phyloP scores from a whole-genome alignment of 2,797 vertebrate genomes.

The Cyclura pinguis region DNA sequence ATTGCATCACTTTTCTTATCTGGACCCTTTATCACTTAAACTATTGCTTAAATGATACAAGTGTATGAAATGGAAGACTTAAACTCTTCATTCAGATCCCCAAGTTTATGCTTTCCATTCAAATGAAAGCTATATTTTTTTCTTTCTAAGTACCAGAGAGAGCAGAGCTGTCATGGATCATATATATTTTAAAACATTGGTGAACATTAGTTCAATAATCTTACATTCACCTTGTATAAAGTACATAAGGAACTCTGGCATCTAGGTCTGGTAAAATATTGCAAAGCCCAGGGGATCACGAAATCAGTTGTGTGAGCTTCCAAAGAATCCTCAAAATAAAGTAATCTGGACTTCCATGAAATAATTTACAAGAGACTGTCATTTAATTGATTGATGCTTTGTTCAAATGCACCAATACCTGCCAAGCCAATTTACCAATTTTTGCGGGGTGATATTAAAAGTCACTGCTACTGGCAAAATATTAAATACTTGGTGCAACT shows the following conservation, averaged over 20 bases:
- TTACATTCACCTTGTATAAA: constrained; percentile 41
- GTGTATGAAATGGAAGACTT: constrained; percentile 23
- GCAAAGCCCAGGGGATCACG: constrained; percentile 43
- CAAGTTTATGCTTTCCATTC: background rate
- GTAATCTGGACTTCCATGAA: constrained; percentile 50
- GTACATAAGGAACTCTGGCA: constrained; percentile 34
- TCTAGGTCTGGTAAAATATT: constrained; percentile 37
- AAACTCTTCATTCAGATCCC: background rate
- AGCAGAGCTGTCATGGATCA: background rate
- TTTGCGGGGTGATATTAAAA: constrained; percentile 59
- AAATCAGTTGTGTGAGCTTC: constrained; percentile 59
- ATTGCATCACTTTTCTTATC: background rate
- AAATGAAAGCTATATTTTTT: background rate
- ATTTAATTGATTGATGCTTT: constrained; percentile 51
- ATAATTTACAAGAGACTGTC: constrained; percentile 56
- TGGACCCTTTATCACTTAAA: constrained; percentile 8
- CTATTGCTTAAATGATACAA: constrained; percentile 29
- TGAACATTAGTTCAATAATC: constrained; percentile 56
- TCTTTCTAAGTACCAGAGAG: background rate
- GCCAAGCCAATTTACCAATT: constrained; percentile 52
- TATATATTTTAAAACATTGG: constrained; percentile 25
- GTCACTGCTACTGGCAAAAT: constrained; percentile 46
- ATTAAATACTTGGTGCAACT: constrained; percentile 52
- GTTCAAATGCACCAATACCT: constrained; percentile 61
- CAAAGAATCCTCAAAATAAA: constrained; percentile 64